Evolutionary conservation across 2,797 vertebrate species (phyloP), one percentile per base, ranked within the genome.

Genomic region (Eremophila alpestris): DNA sequence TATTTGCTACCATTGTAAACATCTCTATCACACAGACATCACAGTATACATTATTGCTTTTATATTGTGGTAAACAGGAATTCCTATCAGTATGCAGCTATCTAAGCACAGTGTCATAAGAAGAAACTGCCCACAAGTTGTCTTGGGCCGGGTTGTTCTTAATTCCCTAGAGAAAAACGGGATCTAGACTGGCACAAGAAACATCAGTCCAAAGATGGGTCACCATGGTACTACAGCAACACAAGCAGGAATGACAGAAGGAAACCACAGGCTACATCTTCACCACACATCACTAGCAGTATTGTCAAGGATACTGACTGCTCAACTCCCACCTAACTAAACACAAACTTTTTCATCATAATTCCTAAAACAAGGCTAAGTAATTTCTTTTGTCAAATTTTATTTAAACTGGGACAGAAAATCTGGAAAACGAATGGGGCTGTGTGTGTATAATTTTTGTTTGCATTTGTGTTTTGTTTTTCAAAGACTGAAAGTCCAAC

Each of bases 11-110:
- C 71, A 8, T 24, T 93, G 91, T 95, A 96, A 96, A 89, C 91
- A n/a, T 90, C 92, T 83, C 69, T 85, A 96, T 95, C 88, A 97
- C 88, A 97, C 92, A 70, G 38, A 95, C 94, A 91, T 80, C 90
- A 97, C 92, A 80, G 90, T 95, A 97, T 40, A 97, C 88, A 59
- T 97, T 97, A 98, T 95, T 97, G 97, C 97, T 97, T 96, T 97
- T 60, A 87, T 71, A 87, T 8, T 59, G 60, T 46, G 6, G 77
- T 65, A 96, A 93, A 84, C 67, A 58, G 71, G 79, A 74, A 70
- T 45, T 58, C 36, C 88, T 77, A 76, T 41, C 30, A 87, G 87
- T 54, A 89, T 22, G 75, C 70, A 93, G 94, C 56, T 87, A 74
- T 34, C 69, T 89, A 92, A 85, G 82, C 75, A 94, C 95, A 96